phyloP scores from a whole-genome alignment of 2,113 vertebrate species.

The Rhinopomastus cyanomelas region DNA sequence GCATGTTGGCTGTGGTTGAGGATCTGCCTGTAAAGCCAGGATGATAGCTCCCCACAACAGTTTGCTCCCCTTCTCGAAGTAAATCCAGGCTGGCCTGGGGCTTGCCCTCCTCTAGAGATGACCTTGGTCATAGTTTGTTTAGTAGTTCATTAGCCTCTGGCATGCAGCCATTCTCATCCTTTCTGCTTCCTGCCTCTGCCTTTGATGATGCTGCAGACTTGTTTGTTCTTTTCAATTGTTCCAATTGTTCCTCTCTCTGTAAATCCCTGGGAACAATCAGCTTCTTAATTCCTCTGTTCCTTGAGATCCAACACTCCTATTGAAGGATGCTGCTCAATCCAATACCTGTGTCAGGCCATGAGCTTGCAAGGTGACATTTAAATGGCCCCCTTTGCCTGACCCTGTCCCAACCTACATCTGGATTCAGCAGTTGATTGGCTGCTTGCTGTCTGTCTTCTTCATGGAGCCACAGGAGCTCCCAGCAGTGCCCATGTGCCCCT shows the following conservation, averaged over 20 bases:
- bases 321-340: background rate
- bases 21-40: background rate
- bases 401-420: background rate
- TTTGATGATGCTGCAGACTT: background rate
- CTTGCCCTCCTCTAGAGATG: background rate
- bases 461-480: background rate
- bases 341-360: background rate
- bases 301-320: background rate
- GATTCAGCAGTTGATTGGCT: background rate
- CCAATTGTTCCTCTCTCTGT: background rate
- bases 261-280: background rate
- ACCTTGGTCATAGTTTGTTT: background rate
- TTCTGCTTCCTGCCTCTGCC: background rate
- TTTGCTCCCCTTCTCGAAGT: background rate
- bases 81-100: constrained; percentile 5
- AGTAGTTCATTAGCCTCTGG: background rate
- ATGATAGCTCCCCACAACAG: constrained; percentile 2
- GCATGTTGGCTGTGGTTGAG: background rate
- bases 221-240: background rate
- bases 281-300: background rate
- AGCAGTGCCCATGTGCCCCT: background rate
- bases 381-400: background rate
- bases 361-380: constrained; percentile 17
- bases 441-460: background rate
- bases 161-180: background rate